Percentiles rank a stretch among this genome's conserved stretches.
phyloP scores from a whole-genome alignment of 1,140 invertebrate genomes.

The Drosophila sp. region DNA sequence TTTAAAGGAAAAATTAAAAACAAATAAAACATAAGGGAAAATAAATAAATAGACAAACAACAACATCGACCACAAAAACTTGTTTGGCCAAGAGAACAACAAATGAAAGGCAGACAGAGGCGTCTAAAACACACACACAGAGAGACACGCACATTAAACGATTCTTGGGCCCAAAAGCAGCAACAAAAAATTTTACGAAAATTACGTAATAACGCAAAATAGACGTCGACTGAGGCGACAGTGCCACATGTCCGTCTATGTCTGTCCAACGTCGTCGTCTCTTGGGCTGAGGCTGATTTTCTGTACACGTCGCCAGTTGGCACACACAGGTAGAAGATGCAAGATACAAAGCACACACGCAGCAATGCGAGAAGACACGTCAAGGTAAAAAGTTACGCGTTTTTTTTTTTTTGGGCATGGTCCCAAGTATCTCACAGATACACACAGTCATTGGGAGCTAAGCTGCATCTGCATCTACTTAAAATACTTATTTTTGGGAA shows the following conservation, averaged over 20 bases:
- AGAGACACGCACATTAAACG: constrained; percentile 13
- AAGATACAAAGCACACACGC: constrained; percentile 43
- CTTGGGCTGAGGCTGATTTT: constrained; percentile 32
- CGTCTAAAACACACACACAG: constrained; percentile 28
- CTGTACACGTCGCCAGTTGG: constrained; percentile 51
- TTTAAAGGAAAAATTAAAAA: neutral
- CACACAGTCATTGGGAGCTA: constrained; percentile 18
- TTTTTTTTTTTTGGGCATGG: constrained; percentile 48
- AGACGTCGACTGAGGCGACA: constrained; percentile 28
- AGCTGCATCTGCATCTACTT: constrained; percentile 53
- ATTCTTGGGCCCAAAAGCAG: constrained; percentile 48
- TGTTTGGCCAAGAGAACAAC: constrained; percentile 58
- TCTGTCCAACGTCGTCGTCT: constrained; percentile 1
- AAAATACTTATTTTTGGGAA: constrained; percentile 23
- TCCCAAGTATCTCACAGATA: constrained; percentile 52
- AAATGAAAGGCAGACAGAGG: constrained; percentile 47
- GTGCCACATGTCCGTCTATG: constrained; percentile 49
- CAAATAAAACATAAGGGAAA: neutral
- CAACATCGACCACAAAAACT: constrained; percentile 51
- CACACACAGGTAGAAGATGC: constrained; percentile 17
- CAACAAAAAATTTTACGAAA: constrained; percentile 37
- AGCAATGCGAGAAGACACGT: constrained; percentile 57
- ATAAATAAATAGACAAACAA: constrained; percentile 56
- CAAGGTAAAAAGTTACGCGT: constrained; percentile 77
- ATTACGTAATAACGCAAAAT: constrained; percentile 67